These are phyloP conservation scores for Pitta sordida DNA, from an alignment of 2,113 vertebrate species.

Conservation along the genomic window DNA sequence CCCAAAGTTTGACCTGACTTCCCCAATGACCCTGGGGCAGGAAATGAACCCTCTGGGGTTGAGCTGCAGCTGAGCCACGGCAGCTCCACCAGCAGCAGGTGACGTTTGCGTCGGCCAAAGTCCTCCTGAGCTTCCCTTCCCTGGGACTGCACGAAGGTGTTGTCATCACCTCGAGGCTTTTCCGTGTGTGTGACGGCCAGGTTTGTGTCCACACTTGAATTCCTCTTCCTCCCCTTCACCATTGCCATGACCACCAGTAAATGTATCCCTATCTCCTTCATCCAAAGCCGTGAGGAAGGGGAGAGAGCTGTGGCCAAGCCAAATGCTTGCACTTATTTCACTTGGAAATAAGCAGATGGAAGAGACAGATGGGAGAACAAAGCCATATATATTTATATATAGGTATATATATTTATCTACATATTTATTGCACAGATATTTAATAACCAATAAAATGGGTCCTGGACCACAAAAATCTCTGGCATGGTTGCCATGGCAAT, in stretches of 20 bases:
- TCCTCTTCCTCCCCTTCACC: neutral
- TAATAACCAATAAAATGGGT: conserved; percentile 49
- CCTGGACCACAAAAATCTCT: conserved; percentile 18
- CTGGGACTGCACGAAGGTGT: neutral
- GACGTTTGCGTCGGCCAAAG: neutral
- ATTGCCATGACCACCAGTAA: neutral
- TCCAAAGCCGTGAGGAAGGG: neutral
- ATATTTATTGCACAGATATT: conserved; percentile 24
- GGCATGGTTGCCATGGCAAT: conserved; percentile 44
- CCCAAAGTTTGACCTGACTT: neutral
- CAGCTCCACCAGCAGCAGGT: neutral
- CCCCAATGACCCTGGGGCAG: neutral
- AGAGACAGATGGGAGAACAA: conserved; percentile 43
- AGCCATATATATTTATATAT: neutral
- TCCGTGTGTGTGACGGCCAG: neutral
- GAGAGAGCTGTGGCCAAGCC: neutral
- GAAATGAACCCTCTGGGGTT: neutral
- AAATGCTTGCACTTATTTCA: conserved; percentile 6
- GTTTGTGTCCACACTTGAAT: neutral
- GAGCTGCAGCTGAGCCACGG: neutral
- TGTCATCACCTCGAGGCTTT: neutral
- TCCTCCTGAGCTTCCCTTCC: neutral
- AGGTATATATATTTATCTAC: neutral
- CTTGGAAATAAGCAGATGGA: conserved; percentile 37
- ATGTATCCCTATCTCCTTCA: neutral